phyloP scores from a whole-genome alignment of 2,888 invertebrate genomes.

The Herminia tarsipennalis region DNA sequence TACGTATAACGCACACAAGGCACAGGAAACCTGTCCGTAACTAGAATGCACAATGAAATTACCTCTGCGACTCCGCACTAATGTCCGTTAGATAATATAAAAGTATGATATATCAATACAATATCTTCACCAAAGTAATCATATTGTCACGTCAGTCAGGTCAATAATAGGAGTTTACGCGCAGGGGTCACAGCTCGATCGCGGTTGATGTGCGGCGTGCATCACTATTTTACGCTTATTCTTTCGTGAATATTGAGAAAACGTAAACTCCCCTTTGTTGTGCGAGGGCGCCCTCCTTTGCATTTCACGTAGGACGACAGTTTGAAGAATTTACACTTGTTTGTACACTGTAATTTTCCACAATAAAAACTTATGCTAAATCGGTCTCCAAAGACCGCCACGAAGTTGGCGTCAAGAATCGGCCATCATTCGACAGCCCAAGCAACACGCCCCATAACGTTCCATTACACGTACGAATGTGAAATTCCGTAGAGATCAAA shows the following conservation, averaged over 20 bases:
- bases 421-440: conserved; percentile 67
- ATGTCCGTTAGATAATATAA: conserved; percentile 9
- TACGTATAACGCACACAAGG: conserved; percentile 7
- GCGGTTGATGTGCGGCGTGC: conserved; percentile 63
- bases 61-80: conserved; percentile 22
- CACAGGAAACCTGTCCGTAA: conserved; percentile 8
- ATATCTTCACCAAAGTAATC: conserved; percentile 38
- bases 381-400: conserved; percentile 67
- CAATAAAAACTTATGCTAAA: conserved; percentile 59
- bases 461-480: conserved; percentile 45
- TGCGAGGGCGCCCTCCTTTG: conserved; percentile 82
- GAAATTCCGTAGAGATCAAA: background rate
- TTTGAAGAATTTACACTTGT: conserved; percentile 62
- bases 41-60: conserved; percentile 30
- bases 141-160: conserved; percentile 64
- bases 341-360: conserved; percentile 57
- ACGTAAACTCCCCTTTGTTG: conserved; percentile 78
- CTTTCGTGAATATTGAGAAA: conserved; percentile 47
- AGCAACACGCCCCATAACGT: conserved; percentile 66
- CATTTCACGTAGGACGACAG: conserved; percentile 78
- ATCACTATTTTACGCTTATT: conserved; percentile 45
- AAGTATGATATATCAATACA: conserved; percentile 13
- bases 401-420: conserved; percentile 71
- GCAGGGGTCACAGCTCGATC: conserved; percentile 63
- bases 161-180: conserved; percentile 57